Evolutionary conservation across 1,140 invertebrate species (phyloP).

Genomic region (Drosophila trapezifrons): DNA sequence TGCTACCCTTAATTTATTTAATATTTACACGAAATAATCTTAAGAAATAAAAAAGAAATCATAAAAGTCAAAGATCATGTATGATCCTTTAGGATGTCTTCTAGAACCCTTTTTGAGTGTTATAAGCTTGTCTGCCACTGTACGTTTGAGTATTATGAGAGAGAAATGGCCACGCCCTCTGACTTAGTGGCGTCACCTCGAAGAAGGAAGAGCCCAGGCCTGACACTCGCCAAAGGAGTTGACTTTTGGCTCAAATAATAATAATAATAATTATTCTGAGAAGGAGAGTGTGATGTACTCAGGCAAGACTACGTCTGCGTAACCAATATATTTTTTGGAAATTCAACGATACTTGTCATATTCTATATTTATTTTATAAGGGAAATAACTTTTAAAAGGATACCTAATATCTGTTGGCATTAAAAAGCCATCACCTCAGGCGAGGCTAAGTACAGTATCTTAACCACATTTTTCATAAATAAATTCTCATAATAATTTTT

Average conservation of each 20-base stretch:
- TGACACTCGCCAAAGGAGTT: conserved; percentile 10
- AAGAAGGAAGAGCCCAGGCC: conserved; percentile 16
- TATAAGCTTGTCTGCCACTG: not conserved
- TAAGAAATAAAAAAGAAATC: conserved; percentile 1
- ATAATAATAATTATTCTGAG: not conserved
- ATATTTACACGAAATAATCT: not conserved
- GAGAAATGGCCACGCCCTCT: conserved; percentile 53
- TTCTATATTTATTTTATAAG: too few species aligned
- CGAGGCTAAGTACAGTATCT: too few species aligned
- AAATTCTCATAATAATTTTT: conserved; percentile 25
- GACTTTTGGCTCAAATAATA: conserved; percentile 4
- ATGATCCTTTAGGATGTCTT: too few species aligned
- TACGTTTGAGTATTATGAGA: conserved; percentile 16
- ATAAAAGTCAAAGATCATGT: too few species aligned
- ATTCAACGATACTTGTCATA: too few species aligned
- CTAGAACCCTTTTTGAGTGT: not conserved
- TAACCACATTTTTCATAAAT: conserved; percentile 8
- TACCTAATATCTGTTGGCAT: not conserved
- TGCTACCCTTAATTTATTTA: not conserved
- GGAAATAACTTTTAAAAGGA: too few species aligned
- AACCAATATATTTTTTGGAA: not conserved
- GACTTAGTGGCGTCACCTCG: conserved; percentile 55
- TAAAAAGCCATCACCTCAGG: not conserved
- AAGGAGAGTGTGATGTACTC: not conserved
- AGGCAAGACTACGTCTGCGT: not conserved